Base-by-base conservation (phyloP, 2,797 vertebrate species). In the Sciurus carolinensis region DNA sequence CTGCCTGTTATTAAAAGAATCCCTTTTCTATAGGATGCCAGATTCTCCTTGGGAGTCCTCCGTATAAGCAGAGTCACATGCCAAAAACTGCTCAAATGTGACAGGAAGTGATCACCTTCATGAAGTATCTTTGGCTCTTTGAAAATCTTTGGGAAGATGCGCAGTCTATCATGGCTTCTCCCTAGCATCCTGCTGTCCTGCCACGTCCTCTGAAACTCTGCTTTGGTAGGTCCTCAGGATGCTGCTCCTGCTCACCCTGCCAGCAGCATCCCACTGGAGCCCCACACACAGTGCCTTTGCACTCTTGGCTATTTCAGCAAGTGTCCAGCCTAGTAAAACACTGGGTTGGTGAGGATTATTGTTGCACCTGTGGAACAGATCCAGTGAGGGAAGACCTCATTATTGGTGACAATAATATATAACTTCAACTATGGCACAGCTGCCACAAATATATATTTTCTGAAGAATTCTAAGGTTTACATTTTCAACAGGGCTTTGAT, bases 401-500 rank as follows among this genome's bases (percentile, higher is more conserved):
- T 52, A 57, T 13, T 47, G 39, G n/a, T 62, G 76, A 64, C 14
- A 66, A n/a, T 77, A 76, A 42, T 87, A 69, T 64, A 82, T 80
- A 36, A 90, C 47, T 69, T 62, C 64, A 90, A 71, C 30, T 14
- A 57, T 2, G 39, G 52, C 76, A 95, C 36, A 52, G 17, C 67
- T 75, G 67, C 83, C 20, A 24, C 13, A 14, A 12, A 30, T 14
- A 22, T 22, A 5, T n/a, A 15, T 71, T 62, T 71, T 67, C 79
- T 82, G 52, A 95, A 90, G 80, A 95, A 84, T 80, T 92, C 77
- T 14, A 47, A 83, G 44, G 18, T 88, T 93, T 96, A 90, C 7
- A 52, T 79, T 93, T 93, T 75, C 95, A 94, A 62, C 4, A 96
- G 57, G 39, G 76, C 57, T 95, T 88, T 91, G 47, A 94, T 77